Percentiles rank a stretch among this genome's conserved stretches.
Evolutionary conservation across 2,113 vertebrate genomes (phyloP).

Genomic region (Phalacrocorax carbo): DNA sequence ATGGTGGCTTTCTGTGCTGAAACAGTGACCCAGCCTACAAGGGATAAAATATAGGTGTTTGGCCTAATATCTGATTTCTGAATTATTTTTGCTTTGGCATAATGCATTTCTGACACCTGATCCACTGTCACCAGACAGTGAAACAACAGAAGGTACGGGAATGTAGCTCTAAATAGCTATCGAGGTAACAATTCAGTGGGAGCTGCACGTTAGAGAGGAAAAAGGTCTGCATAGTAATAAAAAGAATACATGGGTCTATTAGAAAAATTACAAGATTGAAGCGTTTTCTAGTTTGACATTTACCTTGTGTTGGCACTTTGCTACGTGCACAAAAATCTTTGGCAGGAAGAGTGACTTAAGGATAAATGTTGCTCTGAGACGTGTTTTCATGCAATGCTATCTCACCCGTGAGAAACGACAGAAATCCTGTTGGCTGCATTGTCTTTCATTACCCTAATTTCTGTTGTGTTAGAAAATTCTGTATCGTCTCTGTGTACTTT

Average conservation of each 20-base stretch:
- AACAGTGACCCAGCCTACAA: not conserved
- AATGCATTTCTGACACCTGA: not conserved
- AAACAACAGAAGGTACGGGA: not conserved
- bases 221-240: not conserved
- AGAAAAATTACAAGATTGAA: not conserved
- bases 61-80: not conserved
- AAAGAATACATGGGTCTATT: not conserved
- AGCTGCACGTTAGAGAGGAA: not conserved
- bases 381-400: not conserved
- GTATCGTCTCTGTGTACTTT: not conserved
- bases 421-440: not conserved
- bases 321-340: not conserved
- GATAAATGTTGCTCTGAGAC: not conserved
- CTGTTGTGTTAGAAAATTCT: not conserved
- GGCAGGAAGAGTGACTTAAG: not conserved
- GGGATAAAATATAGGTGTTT: not conserved
- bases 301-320: not conserved
- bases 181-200: not conserved
- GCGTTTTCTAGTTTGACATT: not conserved
- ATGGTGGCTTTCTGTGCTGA: not conserved
- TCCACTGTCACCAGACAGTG: not conserved
- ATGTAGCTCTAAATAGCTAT: not conserved
- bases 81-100: not conserved
- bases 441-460: not conserved
- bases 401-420: not conserved